These are phyloP conservation scores for Camarhynchus parvulus DNA, from an alignment of 2,113 vertebrate species.

Conservation along the genomic window DNA sequence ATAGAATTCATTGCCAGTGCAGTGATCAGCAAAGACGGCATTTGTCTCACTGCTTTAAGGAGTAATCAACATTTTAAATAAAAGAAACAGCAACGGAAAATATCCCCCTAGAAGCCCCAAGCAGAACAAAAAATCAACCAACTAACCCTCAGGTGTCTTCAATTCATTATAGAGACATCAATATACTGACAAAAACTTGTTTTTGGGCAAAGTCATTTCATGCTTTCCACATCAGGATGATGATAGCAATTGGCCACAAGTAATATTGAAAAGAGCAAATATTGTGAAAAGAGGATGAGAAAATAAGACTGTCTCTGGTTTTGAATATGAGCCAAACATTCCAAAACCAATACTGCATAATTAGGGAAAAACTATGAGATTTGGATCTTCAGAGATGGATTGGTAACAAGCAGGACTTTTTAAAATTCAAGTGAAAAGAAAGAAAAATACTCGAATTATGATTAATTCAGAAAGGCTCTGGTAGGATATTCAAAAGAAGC, in stretches of 20 bases:
- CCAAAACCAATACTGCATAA: background rate
- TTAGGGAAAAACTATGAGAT: background rate
- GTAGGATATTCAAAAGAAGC: background rate
- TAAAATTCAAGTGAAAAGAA: background rate
- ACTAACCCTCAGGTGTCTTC: background rate
- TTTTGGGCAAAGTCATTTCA: slow-evolving; percentile 35
- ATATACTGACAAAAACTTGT: background rate
- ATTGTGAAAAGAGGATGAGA: background rate
- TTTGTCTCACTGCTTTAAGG: background rate
- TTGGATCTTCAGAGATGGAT: background rate
- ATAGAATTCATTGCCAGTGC: background rate
- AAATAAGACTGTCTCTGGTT: background rate
- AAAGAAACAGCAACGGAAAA: background rate
- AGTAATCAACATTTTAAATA: background rate
- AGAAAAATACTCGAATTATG: background rate
- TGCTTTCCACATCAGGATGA: background rate
- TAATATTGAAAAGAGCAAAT: background rate
- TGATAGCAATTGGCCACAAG: background rate
- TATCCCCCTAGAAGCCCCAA: background rate
- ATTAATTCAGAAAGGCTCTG: background rate
- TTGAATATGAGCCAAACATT: background rate
- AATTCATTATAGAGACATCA: background rate
- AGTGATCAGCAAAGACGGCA: background rate
- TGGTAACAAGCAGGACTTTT: background rate
- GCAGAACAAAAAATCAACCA: background rate